phyloP scores from a whole-genome alignment of 2,797 vertebrate species.

The Peromyscus eremicus region DNA sequence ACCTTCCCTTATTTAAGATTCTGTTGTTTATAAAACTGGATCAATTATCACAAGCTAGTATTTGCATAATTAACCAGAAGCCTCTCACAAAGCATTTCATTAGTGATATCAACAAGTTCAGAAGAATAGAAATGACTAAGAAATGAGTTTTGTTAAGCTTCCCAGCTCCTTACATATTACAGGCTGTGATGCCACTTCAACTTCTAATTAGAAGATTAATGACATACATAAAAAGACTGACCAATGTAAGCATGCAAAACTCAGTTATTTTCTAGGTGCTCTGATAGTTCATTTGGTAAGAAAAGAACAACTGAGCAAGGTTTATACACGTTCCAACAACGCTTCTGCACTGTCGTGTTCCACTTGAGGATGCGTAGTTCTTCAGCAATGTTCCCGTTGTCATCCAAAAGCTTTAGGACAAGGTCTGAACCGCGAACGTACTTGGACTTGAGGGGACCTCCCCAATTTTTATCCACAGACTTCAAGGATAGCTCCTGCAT shows the following conservation, averaged over 20 bases:
- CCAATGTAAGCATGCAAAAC: conserved; percentile 63
- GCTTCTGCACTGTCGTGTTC: conserved; percentile 99
- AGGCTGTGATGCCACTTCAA: conserved; percentile 72
- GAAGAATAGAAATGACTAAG: conserved; percentile 73
- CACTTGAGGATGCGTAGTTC: conserved; percentile 99
- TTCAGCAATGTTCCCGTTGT: conserved; percentile 98
- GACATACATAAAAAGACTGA: conserved; percentile 73
- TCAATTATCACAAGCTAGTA: conserved; percentile 82
- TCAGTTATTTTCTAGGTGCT: conserved; percentile 78
- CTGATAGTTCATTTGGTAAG: conserved; percentile 74
- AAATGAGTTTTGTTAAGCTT: conserved; percentile 76
- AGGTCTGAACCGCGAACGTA: conserved; percentile 98
- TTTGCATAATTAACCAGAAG: conserved; percentile 82
- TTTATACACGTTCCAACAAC: conserved; percentile 96
- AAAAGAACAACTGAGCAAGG: conserved; percentile 71
- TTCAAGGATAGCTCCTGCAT: conserved; percentile 97
- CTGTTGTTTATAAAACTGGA: conserved; percentile 73
- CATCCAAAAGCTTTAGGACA: conserved; percentile 98
- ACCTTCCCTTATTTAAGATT: conserved; percentile 79
- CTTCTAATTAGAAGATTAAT: conserved; percentile 81
- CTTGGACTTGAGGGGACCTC: conserved; percentile 99
- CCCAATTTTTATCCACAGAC: conserved; percentile 99
- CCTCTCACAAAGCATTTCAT: conserved; percentile 81
- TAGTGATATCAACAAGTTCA: conserved; percentile 77
- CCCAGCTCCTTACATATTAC: conserved; percentile 75